Conservation (phyloP, 2,113 vertebrate species). For the Chloebia gouldiae region DNA sequence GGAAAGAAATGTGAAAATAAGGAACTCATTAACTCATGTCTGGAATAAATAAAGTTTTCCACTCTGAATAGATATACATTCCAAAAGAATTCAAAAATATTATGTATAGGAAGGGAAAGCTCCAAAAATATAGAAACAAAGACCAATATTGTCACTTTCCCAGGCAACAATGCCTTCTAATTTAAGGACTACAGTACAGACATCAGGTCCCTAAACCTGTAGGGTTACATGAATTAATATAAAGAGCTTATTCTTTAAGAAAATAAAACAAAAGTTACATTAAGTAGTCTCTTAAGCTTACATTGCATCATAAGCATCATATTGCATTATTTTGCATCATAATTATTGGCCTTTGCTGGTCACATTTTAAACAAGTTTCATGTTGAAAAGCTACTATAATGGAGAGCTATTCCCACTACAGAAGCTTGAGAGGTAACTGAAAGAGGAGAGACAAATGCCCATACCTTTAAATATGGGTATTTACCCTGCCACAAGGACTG, state of each 20-base stretch:
- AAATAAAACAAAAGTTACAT: neutral
- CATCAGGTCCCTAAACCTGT: neutral
- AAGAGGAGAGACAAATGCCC: neutral
- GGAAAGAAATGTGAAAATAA: neutral
- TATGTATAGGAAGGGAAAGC: neutral
- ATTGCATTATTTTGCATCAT: neutral
- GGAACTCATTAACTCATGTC: neutral
- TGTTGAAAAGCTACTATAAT: neutral
- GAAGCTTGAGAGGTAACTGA: neutral
- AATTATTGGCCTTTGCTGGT: neutral
- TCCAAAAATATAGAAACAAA: neutral
- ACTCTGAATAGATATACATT: neutral
- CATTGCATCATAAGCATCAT: neutral
- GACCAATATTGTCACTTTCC: neutral
- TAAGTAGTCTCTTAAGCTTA: neutral
- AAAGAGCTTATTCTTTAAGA: neutral
- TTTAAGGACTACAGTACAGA: neutral
- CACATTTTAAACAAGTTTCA: neutral
- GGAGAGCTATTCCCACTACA: neutral
- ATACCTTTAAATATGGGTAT: neutral
- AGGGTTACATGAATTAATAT: neutral
- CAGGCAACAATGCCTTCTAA: neutral
- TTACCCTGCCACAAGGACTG: neutral
- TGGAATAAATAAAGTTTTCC: conserved; percentile 9
- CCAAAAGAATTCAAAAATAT: conserved; percentile 20